A percentile compares a stretch with the other conserved stretches of the same genome.
Evolutionary conservation across 2,888 invertebrate genomes (phyloP).

Genomic region (Caenorhabditis wallacei): DNA sequence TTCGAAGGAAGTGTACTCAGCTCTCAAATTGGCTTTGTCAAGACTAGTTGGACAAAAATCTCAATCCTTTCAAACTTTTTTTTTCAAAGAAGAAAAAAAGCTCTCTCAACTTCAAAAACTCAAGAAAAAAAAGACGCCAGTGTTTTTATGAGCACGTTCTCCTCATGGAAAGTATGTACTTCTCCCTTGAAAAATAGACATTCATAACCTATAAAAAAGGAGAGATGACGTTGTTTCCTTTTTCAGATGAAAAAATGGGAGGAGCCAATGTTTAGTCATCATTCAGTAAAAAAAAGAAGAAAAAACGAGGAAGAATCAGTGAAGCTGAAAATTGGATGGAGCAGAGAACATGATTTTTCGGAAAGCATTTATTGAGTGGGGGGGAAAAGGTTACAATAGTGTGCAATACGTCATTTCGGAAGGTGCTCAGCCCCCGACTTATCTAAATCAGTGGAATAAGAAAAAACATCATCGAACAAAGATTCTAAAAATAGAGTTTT

Average conservation of each 20-base stretch:
- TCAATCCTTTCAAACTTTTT: too few relatives aligned
- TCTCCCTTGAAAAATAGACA: neutral
- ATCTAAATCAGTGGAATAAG: too few relatives aligned
- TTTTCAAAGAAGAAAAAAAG: too few relatives aligned
- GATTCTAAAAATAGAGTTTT: too few relatives aligned
- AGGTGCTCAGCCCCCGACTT: too few relatives aligned
- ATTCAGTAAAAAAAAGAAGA: neutral
- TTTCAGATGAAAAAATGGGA: constrained; percentile 7
- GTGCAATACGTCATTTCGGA: too few relatives aligned
- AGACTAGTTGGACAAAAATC: too few relatives aligned
- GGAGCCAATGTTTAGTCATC: constrained; percentile 19
- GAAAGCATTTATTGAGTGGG: neutral
- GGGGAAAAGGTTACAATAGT: neutral
- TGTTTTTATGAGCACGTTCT: constrained; percentile 12
- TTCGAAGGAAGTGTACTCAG: too few relatives aligned
- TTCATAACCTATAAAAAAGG: neutral
- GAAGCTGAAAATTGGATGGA: constrained; percentile 37
- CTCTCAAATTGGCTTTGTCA: too few relatives aligned
- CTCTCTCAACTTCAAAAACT: too few relatives aligned
- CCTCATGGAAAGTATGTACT: neutral
- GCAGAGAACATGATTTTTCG: constrained; percentile 28
- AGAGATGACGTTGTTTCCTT: constrained; percentile 6
- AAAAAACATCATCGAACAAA: too few relatives aligned
- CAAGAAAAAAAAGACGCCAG: neutral
- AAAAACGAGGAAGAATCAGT: constrained; percentile 29